Evolutionary conservation across 2,888 invertebrate species (phyloP), one percentile per base, ranked within the genome.

Genomic region (Leptinotarsa rubiginosa): DNA sequence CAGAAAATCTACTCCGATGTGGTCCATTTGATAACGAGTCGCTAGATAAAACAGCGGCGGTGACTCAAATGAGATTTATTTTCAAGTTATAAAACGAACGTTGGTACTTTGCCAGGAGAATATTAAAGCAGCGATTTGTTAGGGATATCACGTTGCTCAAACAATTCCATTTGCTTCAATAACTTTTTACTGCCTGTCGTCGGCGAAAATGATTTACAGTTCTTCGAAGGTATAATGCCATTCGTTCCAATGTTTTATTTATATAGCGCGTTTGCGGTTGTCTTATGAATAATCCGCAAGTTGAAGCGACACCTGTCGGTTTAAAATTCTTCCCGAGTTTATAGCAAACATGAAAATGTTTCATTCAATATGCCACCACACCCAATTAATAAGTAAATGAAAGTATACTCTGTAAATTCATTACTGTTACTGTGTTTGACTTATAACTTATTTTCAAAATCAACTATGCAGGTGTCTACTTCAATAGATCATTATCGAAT

Each of bases 11-110:
- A 52, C 68, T 68, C 47, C 52, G 76, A 71, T 76, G 73, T 70
- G 74, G 74, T 72, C 76, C 74, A 74, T 76, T 74, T 68, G 72
- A 68, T 74, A 71, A 70, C 74, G 72, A 74, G 74, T 64, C 74
- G 69, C 54, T 65, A 64, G 73, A 71, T 72, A 64, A 74, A 72
- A 75, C 70, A 65, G 59, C 41, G 12, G 49, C 31, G 59, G 69
- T 47, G 52, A 68, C 73, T 71, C 41, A 69, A 76, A 74, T 73
- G 65, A 70, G 62, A 69, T 71, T 73, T 56, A 41, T 50, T 56
- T 56, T 56, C 56, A 52, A 62, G 73, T 68, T 65, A 66, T 65
- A 69, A 69, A 69, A 70, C 62, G 66, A 69, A 20, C 47, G 65
- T 71, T 76, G 76, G 74, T 66, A 49, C 25, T 13, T 52, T 66